These are phyloP conservation scores for Metaphire vulgaris DNA, from an alignment of 1,140 invertebrate genomes.

Conservation along the genomic window DNA sequence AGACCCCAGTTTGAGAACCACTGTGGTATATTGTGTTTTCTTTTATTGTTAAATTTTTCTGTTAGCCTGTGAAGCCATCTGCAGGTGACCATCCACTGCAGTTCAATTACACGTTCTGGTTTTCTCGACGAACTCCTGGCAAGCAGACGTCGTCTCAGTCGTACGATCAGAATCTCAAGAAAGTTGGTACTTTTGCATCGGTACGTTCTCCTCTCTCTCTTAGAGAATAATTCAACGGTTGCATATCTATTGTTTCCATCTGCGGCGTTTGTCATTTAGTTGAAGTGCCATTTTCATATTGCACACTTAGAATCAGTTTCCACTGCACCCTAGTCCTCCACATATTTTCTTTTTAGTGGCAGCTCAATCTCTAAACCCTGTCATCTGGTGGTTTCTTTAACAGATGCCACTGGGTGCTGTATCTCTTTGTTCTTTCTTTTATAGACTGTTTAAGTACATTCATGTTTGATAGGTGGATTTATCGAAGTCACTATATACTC, in stretches of 20 bases:
- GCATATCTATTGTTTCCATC: neutral
- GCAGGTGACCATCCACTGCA: slow-evolving; percentile 77
- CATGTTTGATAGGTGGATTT: no score
- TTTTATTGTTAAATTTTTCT: neutral
- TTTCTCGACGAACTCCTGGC: slow-evolving; percentile 66
- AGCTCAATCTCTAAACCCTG: no score
- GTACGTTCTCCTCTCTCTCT: slow-evolving; percentile 37
- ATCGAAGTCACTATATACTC: no score
- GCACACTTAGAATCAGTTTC: no score
- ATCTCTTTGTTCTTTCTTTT: neutral
- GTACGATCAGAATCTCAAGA: slow-evolving; percentile 69
- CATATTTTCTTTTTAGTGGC: no score
- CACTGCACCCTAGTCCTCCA: no score
- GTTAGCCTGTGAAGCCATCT: slow-evolving; percentile 41
- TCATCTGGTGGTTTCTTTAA: no score
- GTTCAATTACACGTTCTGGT: slow-evolving; percentile 84
- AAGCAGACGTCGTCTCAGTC: slow-evolving; percentile 61
- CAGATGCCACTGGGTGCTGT: no score
- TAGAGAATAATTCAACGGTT: neutral
- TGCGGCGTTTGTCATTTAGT: neutral
- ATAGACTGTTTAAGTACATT: neutral
- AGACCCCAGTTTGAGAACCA: no score
- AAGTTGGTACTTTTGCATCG: slow-evolving; percentile 64
- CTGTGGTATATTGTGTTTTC: no score
- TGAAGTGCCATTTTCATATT: no score